These are phyloP conservation scores for Carapus acus DNA, from an alignment of 2,797 vertebrate genomes.

Conservation along the genomic window DNA sequence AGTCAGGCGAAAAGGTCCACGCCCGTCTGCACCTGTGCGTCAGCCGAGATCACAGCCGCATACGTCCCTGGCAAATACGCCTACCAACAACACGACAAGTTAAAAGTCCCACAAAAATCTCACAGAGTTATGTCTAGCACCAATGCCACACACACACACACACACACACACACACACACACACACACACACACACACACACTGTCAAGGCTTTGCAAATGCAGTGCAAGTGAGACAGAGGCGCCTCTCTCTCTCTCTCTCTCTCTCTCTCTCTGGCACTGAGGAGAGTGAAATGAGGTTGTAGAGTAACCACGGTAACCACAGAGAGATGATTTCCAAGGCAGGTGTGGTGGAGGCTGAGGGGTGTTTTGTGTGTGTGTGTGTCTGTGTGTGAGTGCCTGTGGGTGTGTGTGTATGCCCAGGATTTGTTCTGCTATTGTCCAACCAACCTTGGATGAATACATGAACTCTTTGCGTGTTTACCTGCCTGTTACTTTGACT, in stretches of 20 bases:
- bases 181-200: not conserved
- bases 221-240: conserved; percentile 8
- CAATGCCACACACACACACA: not conserved
- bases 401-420: conserved; percentile 14
- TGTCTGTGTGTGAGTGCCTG: too few relatives aligned
- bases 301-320: conserved; percentile 62
- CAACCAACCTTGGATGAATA: conserved; percentile 22
- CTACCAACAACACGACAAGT: not conserved
- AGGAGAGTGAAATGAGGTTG: conserved; percentile 48
- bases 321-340: conserved; percentile 32
- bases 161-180: too few relatives aligned
- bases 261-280: conserved; percentile 41
- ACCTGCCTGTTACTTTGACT: conserved; percentile 2
- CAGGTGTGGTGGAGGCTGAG: too few relatives aligned
- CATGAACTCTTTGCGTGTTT: conserved; percentile 20
- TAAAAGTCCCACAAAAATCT: conserved; percentile 2
- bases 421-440: conserved; percentile 35
- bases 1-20: conserved; percentile 8
- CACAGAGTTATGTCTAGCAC: conserved; percentile 3
- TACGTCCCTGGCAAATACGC: conserved; percentile 3
- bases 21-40: conserved; percentile 22
- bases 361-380: too few relatives aligned
- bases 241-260: too few relatives aligned
- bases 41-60: not conserved
- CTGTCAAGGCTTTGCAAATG: conserved; percentile 21